These are phyloP conservation scores for Macrotrachela quadricornifera DNA, from an alignment of 1,140 invertebrate genomes.

Conservation along the genomic window DNA sequence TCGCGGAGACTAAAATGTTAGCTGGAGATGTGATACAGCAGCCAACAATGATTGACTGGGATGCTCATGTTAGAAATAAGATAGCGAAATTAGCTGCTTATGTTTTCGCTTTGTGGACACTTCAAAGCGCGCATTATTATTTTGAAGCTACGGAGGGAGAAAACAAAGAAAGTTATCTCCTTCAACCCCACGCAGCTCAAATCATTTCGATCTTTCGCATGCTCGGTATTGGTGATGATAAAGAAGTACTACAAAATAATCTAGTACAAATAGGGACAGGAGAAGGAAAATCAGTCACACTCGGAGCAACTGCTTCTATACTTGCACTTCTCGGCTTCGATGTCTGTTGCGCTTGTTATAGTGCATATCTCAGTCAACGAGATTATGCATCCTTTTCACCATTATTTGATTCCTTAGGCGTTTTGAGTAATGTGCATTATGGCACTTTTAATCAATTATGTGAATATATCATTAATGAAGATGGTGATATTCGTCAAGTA, in stretches of 20 bases:
- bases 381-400: neutral
- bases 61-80: neutral
- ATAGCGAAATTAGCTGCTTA: neutral
- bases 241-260: neutral
- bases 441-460: neutral
- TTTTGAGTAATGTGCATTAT: neutral
- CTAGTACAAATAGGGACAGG: neutral
- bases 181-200: neutral
- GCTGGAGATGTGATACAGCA: neutral
- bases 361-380: neutral
- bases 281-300: neutral
- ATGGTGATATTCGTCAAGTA: neutral
- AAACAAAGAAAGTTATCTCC: neutral
- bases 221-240: neutral
- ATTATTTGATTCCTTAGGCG: neutral
- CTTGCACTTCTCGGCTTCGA: neutral
- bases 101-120: neutral
- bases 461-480: neutral
- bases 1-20: neutral
- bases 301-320: neutral
- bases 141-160: neutral
- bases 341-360: neutral
- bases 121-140: neutral
- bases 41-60: neutral
- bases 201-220: neutral